Conservation (phyloP, 2,797 vertebrate species). For the Microctenopoma steveboyesi region DNA sequence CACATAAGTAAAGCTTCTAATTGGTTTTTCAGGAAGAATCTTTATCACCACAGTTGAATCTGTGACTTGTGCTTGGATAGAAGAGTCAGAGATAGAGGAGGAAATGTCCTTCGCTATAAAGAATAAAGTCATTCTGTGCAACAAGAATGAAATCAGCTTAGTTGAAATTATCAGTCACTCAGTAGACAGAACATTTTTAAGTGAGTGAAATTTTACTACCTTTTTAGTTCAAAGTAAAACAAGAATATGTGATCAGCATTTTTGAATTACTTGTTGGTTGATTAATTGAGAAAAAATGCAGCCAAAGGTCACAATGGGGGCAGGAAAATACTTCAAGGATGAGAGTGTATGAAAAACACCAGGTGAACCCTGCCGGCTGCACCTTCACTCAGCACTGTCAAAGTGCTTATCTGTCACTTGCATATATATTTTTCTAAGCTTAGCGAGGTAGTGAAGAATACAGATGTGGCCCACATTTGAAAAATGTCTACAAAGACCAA, state of each 20-base stretch:
- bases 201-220: too few relatives aligned
- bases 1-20: too few relatives aligned
- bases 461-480: not conserved
- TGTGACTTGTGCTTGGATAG: too few relatives aligned
- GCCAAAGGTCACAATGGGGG: not conserved
- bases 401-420: constrained; percentile 36
- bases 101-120: too few relatives aligned
- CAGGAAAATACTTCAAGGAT: not conserved
- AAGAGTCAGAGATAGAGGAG: too few relatives aligned
- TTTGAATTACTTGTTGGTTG: not conserved
- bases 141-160: too few relatives aligned
- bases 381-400: constrained; percentile 7
- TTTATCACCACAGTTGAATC: too few relatives aligned
- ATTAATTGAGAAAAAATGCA: not conserved
- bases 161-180: too few relatives aligned
- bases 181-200: too few relatives aligned
- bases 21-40: too few relatives aligned
- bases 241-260: not conserved
- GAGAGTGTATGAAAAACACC: not conserved
- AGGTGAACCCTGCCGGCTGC: constrained; percentile 6
- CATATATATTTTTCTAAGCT: constrained; percentile 22
- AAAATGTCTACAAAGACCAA: constrained; percentile 48
- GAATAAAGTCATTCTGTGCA: too few relatives aligned
- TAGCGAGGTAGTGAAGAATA: constrained; percentile 24
- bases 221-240: too few relatives aligned